phyloP scores from a whole-genome alignment of 1,140 invertebrate genomes.

The Mercenaria mercenaria region DNA sequence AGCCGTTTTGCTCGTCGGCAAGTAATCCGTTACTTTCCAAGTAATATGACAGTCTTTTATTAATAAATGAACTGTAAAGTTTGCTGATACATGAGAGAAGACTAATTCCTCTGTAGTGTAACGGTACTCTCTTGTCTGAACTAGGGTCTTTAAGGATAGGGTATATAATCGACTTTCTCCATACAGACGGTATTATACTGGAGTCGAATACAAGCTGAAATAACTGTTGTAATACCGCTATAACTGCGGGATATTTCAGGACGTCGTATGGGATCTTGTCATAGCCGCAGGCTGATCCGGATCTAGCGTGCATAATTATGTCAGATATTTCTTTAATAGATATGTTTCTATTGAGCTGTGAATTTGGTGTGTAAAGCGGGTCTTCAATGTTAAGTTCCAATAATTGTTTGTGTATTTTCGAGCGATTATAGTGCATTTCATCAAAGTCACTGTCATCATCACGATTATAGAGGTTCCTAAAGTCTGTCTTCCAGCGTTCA shows the following conservation, averaged over 20 bases:
- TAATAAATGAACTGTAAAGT: no score
- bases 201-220: conserved; percentile 26
- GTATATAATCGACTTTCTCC: conserved; percentile 49
- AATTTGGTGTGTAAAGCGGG: not conserved
- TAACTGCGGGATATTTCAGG: not conserved
- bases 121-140: not conserved
- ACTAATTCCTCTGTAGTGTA: conserved; percentile 34
- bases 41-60: no score
- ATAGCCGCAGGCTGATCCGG: not conserved
- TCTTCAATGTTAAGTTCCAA: conserved; percentile 2
- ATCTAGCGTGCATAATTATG: not conserved
- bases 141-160: conserved; percentile 38
- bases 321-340: not conserved
- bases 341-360: not conserved
- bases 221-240: not conserved
- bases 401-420: conserved; percentile 18
- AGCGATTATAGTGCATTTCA: not conserved
- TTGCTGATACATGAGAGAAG: no score
- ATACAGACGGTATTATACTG: conserved; percentile 30
- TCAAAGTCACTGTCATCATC: conserved; percentile 8
- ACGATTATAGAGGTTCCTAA: conserved; percentile 40
- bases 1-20: no score
- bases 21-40: no score
- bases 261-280: conserved; percentile 10
- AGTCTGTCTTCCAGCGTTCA: conserved; percentile 42